Evolutionary conservation across 2,113 vertebrate species (phyloP).

Genomic region (Laterallus jamaicensis): DNA sequence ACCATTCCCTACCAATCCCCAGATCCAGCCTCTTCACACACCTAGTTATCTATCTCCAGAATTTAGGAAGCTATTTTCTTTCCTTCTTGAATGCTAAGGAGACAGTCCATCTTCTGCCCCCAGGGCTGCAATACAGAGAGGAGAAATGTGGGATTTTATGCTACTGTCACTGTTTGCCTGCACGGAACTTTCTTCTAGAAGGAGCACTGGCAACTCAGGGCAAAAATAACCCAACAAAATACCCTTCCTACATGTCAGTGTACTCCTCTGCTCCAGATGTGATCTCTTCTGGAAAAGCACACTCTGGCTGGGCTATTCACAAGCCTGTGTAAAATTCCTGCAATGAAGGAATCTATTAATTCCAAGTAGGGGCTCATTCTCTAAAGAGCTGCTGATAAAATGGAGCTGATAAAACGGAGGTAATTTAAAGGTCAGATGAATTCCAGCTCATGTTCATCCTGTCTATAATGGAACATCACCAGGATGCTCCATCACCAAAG

Average conservation of each 20-base stretch:
- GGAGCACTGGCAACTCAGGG: neutral
- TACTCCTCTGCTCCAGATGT: neutral
- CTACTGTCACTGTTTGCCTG: neutral
- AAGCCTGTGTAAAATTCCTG: neutral
- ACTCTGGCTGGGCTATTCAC: neutral
- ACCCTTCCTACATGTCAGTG: neutral
- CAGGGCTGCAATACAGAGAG: neutral
- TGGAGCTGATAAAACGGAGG: slow-evolving; percentile 40
- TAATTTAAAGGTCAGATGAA: slow-evolving; percentile 71
- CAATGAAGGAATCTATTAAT: slow-evolving; percentile 54
- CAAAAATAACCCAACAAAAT: neutral
- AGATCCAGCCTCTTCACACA: neutral
- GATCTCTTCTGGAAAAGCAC: neutral
- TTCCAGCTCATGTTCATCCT: slow-evolving; percentile 25
- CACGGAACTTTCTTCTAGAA: neutral
- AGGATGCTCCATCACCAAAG: neutral
- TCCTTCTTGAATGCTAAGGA: neutral
- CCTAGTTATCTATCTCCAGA: neutral
- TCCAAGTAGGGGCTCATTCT: slow-evolving; percentile 5
- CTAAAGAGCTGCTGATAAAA: slow-evolving; percentile 50
- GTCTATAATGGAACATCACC: slow-evolving; percentile 31
- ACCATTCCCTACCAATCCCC: neutral
- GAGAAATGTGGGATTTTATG: neutral
- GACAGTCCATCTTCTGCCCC: neutral
- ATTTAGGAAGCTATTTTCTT: neutral